Evolutionary conservation across 2,888 invertebrate species (phyloP).

Genomic region (Eupeodes luniger): DNA sequence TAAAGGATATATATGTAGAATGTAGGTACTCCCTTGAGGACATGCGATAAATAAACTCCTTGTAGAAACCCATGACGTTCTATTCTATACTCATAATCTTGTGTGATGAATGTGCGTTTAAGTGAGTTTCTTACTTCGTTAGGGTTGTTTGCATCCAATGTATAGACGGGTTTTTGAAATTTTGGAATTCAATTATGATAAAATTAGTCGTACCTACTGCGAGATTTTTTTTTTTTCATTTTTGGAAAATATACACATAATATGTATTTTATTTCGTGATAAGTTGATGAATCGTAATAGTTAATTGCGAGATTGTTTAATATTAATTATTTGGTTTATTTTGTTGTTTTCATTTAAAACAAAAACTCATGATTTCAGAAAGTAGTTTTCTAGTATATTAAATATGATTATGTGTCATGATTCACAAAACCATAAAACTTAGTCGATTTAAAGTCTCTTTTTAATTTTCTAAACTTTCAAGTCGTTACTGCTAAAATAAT

Average conservation of each 20-base stretch:
- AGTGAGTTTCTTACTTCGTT: conserved; percentile 66
- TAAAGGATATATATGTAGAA: background rate
- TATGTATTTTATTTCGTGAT: background rate
- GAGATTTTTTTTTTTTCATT: background rate
- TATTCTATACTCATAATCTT: conserved; percentile 14
- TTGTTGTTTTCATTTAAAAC: too few relatives aligned
- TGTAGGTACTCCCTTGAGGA: conserved; percentile 37
- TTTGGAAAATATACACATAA: background rate
- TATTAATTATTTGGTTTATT: too few relatives aligned
- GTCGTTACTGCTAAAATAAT: too few relatives aligned
- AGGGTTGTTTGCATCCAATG: conserved; percentile 26
- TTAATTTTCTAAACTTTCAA: too few relatives aligned
- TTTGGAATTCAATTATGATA: conserved; percentile 66
- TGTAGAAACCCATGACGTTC: conserved; percentile 21
- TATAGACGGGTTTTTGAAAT: conserved; percentile 37
- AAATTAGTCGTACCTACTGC: conserved; percentile 47
- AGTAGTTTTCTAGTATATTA: too few relatives aligned
- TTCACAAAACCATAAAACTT: too few relatives aligned
- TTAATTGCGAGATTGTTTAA: conserved; percentile 37
- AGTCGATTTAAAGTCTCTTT: too few relatives aligned
- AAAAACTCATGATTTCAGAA: too few relatives aligned
- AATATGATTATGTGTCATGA: too few relatives aligned
- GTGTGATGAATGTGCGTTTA: conserved; percentile 47
- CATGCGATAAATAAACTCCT: conserved; percentile 37
- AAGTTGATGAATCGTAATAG: conserved; percentile 46